These are phyloP conservation scores for Poeciliopsis infans DNA, from an alignment of 2,797 vertebrate genomes.

Conservation along the genomic window DNA sequence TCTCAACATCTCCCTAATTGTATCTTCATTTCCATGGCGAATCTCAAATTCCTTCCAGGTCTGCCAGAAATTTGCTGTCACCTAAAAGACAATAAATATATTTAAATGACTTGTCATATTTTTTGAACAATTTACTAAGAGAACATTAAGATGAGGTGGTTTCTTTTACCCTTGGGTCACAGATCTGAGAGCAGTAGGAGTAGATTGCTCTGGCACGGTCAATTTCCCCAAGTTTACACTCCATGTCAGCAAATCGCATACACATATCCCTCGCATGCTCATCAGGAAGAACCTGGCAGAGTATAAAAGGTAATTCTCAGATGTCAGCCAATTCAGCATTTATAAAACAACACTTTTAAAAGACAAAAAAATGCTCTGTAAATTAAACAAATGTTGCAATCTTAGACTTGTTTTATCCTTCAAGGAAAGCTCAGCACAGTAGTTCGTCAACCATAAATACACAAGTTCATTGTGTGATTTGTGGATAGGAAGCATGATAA, in stretches of 20 bases:
- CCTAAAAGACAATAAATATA: constrained; percentile 71
- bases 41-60: constrained; percentile 97
- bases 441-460: not conserved
- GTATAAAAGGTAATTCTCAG: not conserved
- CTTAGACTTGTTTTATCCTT: not conserved
- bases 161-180: constrained; percentile 88
- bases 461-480: not conserved
- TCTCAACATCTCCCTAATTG: constrained; percentile 92
- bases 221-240: constrained; percentile 94
- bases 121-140: not conserved
- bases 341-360: not conserved
- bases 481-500: not conserved
- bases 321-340: not conserved
- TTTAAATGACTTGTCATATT: not conserved
- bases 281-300: constrained; percentile 87
- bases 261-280: constrained; percentile 93
- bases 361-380: not conserved
- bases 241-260: constrained; percentile 94
- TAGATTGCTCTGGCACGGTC: constrained; percentile 92
- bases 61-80: constrained; percentile 91
- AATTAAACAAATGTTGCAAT: not conserved
- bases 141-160: not conserved
- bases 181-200: constrained; percentile 95
- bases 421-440: not conserved
- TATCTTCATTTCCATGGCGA: constrained; percentile 96